Percentiles rank a stretch among this genome's conserved stretches.
These are phyloP conservation scores for Cylindroiulus punctatus DNA, from an alignment of 2,888 invertebrate species.

Conservation along the genomic window DNA sequence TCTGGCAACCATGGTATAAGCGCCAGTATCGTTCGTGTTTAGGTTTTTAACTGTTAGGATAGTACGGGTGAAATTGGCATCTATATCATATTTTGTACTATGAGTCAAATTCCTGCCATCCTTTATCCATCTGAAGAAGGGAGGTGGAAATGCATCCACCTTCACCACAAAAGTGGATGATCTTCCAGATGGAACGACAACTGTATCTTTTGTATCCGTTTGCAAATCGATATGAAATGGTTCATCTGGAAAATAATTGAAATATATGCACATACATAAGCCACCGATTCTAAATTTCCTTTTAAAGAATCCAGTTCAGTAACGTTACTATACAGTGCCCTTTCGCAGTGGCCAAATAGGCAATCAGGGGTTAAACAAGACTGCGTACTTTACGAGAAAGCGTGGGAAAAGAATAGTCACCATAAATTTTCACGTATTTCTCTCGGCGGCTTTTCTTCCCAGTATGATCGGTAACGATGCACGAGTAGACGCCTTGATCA, in stretches of 20 bases:
- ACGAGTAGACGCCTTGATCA: constrained; percentile 57
- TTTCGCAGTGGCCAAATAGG: too few relatives aligned
- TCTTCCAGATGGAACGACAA: constrained; percentile 50
- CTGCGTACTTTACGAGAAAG: too few relatives aligned
- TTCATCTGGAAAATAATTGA: constrained; percentile 54
- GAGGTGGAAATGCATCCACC: constrained; percentile 57
- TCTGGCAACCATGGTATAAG: constrained; percentile 54
- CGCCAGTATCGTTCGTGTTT: constrained; percentile 52
- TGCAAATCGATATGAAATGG: constrained; percentile 56
- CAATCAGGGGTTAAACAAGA: too few relatives aligned
- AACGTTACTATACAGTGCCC: too few relatives aligned
- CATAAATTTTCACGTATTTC: constrained; percentile 57
- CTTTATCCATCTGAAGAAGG: constrained; percentile 56
- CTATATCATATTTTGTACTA: constrained; percentile 53
- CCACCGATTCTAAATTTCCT: too few relatives aligned
- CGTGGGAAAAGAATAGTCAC: constrained; percentile 48
- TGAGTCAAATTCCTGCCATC: constrained; percentile 47
- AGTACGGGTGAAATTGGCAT: constrained; percentile 39
- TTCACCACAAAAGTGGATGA: constrained; percentile 54
- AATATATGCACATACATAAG: too few relatives aligned
- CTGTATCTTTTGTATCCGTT: constrained; percentile 49
- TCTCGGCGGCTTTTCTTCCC: constrained; percentile 52
- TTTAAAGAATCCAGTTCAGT: too few relatives aligned
- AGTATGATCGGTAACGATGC: constrained; percentile 58
- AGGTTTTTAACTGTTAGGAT: constrained; percentile 56